phyloP scores from a whole-genome alignment of 2,113 vertebrate species.

The Ailurus styani region DNA sequence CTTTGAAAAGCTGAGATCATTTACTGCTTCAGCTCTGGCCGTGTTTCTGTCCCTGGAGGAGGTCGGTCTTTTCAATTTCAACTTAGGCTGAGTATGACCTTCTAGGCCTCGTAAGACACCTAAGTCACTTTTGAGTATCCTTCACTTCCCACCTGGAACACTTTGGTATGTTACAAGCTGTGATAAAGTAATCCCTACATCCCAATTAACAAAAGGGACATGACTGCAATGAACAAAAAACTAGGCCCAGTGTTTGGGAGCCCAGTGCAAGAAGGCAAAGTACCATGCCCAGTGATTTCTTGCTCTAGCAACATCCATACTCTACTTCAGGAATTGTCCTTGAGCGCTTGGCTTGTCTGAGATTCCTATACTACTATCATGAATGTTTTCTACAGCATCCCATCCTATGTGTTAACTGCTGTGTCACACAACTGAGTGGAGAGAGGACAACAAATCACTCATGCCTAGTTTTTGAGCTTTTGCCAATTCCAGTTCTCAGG shows the following conservation, averaged over 20 bases:
- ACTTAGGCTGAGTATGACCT: background rate
- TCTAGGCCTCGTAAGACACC: background rate
- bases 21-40: background rate
- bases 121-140: background rate
- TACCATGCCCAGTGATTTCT: background rate
- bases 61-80: background rate
- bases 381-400: background rate
- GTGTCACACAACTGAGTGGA: background rate
- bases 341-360: background rate
- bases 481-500: background rate
- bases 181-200: background rate
- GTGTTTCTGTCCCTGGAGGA: background rate
- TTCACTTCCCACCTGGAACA: background rate
- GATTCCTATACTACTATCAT: background rate
- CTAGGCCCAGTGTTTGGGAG: background rate
- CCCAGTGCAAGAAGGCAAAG: background rate
- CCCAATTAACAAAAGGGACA: background rate
- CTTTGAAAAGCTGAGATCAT: slow-evolving; percentile 36
- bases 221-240: background rate
- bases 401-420: background rate
- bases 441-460: slow-evolving; percentile 16
- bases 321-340: background rate
- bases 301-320: background rate
- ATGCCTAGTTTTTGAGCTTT: slow-evolving; percentile 17
- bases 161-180: background rate